These are phyloP conservation scores for Tenthredo scrophulariae DNA, from an alignment of 2,888 invertebrate genomes.

Conservation along the genomic window DNA sequence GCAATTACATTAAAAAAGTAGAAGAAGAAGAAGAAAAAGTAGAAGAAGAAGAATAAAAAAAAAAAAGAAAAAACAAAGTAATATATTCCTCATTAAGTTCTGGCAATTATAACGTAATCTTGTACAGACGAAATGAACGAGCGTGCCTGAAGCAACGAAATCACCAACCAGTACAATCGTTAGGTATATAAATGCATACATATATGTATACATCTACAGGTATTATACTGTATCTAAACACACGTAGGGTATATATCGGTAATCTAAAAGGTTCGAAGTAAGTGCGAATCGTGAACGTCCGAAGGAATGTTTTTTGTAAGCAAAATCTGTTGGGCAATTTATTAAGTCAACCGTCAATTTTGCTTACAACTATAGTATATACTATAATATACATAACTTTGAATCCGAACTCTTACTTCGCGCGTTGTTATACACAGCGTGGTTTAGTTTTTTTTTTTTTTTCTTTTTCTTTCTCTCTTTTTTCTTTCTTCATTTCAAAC, in stretches of 20 bases:
- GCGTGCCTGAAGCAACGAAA: not conserved
- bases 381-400: not conserved
- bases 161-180: not conserved
- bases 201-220: not conserved
- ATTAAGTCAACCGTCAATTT: not conserved
- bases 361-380: not conserved
- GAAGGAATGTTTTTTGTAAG: not conserved
- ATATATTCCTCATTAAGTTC: not conserved
- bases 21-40: not conserved
- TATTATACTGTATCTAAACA: not conserved
- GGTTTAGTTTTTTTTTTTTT: not conserved
- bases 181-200: not conserved
- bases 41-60: not conserved
- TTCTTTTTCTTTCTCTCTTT: not conserved
- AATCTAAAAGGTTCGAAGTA: not conserved
- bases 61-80: not conserved
- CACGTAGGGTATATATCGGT: not conserved
- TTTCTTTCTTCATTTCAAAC: not conserved
- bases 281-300: constrained; percentile 2
- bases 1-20: not conserved
- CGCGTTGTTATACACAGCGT: not conserved
- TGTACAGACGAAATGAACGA: not conserved
- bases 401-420: not conserved
- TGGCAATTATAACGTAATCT: not conserved
- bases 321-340: not conserved